A percentile compares a stretch with the other conserved stretches of the same genome.
phyloP scores from a whole-genome alignment of 2,797 vertebrate species.

The Uromys caudimaculatus region DNA sequence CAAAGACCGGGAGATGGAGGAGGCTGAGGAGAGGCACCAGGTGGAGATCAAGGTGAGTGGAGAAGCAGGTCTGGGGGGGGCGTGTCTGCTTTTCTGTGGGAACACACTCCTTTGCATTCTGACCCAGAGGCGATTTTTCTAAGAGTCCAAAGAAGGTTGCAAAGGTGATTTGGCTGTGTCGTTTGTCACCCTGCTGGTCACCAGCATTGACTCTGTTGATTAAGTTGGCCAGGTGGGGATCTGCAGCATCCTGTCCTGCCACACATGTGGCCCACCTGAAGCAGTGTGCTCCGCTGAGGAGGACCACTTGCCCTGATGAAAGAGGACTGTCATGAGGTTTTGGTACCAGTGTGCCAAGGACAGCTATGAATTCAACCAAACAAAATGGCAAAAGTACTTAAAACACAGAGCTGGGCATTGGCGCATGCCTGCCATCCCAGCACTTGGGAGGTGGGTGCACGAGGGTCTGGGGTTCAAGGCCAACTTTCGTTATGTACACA shows the following conservation, averaged over 20 bases:
- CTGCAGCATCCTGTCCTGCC: not conserved
- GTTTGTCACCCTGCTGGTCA: not conserved
- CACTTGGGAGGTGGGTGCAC: not conserved
- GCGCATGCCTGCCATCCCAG: not conserved
- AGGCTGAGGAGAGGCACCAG: slow-evolving; percentile 92
- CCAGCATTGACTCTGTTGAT: not conserved
- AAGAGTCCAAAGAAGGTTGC: not conserved
- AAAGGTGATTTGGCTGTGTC: not conserved
- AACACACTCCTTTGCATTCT: not conserved
- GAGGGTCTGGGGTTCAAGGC: not conserved
- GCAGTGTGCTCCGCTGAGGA: not conserved
- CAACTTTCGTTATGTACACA: not conserved
- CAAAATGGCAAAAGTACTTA: not conserved
- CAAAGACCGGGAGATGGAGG: slow-evolving; percentile 92
- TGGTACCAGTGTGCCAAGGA: too few relatives aligned
- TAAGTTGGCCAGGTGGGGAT: not conserved
- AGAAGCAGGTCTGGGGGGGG: fast-evolving
- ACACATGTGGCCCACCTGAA: too few relatives aligned
- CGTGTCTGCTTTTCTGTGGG: not conserved
- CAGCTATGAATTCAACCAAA: not conserved
- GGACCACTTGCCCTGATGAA: not conserved
- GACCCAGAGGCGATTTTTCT: not conserved
- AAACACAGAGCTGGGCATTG: not conserved
- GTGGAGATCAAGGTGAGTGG: slow-evolving; percentile 93
- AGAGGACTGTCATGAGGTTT: too few relatives aligned